phyloP scores from a whole-genome alignment of 2,113 vertebrate genomes.

The Boulengeromyrus knoepffleri region DNA sequence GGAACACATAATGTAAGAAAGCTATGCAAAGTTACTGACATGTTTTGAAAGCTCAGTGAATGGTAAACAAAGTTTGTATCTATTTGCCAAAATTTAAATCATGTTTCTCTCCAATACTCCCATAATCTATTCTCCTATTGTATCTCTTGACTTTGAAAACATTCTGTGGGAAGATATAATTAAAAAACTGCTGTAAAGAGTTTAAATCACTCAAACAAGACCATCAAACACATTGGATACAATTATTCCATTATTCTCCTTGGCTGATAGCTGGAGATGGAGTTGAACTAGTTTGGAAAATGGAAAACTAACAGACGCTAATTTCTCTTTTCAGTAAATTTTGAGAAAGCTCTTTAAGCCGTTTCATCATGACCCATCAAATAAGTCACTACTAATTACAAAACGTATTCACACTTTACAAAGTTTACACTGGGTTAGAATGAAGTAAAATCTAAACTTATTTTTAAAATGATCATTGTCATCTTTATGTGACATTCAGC shows the following conservation, averaged over 20 bases:
- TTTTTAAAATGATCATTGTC: background rate
- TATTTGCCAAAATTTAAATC: background rate
- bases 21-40: background rate
- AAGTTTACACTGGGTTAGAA: background rate
- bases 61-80: conserved; percentile 33
- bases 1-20: background rate
- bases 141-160: background rate
- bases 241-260: background rate
- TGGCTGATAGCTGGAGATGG: background rate
- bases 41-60: conserved; percentile 21
- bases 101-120: conserved; percentile 18
- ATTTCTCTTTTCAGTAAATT: background rate
- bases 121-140: conserved; percentile 23
- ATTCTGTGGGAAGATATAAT: background rate
- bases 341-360: background rate
- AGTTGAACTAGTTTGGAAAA: background rate
- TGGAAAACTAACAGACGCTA: background rate
- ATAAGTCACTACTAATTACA: background rate
- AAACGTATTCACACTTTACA: background rate
- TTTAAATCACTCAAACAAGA: background rate
- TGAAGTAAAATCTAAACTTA: background rate
- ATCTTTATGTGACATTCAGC: background rate
- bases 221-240: background rate
- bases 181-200: background rate
- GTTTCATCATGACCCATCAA: background rate